Percentiles rank a stretch among this genome's conserved stretches.
These are phyloP conservation scores for Hesperophylax magnus DNA, from an alignment of 1,140 invertebrate genomes.

Conservation along the genomic window DNA sequence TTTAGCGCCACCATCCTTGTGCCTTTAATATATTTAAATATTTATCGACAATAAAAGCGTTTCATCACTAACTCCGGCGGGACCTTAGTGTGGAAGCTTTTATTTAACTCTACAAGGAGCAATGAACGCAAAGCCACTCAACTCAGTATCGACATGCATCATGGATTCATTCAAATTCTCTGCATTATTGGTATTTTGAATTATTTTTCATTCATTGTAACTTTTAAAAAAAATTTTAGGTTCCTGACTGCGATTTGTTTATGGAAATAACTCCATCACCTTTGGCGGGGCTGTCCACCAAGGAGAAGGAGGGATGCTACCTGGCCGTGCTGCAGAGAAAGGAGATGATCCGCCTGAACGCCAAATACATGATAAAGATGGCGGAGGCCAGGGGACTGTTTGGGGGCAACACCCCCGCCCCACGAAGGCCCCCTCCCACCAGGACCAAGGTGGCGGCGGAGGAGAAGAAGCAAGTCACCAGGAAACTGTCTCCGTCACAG, in stretches of 20 bases:
- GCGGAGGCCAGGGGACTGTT: conserved; percentile 83
- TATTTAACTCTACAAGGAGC: too few relatives aligned
- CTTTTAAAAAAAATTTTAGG: conserved; percentile 66
- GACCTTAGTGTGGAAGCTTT: too few relatives aligned
- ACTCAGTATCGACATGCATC: too few relatives aligned
- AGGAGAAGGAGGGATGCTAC: conserved; percentile 77
- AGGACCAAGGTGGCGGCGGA: conserved; percentile 37
- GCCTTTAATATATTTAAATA: too few relatives aligned
- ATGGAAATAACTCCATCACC: conserved; percentile 62
- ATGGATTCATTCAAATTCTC: background rate
- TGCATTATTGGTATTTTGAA: too few relatives aligned
- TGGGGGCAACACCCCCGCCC: conserved; percentile 63
- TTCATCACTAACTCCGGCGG: too few relatives aligned
- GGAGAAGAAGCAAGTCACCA: conserved; percentile 27
- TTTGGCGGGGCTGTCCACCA: conserved; percentile 41
- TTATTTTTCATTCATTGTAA: too few relatives aligned
- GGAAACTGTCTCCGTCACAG: conserved; percentile 47
- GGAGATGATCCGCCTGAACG: conserved; percentile 81
- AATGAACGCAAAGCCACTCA: too few relatives aligned
- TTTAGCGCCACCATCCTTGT: too few relatives aligned
- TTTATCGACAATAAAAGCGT: too few relatives aligned
- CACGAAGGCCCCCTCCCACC: conserved; percentile 37
- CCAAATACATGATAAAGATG: conserved; percentile 85
- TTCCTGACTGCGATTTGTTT: conserved; percentile 82
- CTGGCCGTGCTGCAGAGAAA: conserved; percentile 80